Percentiles rank a stretch among this genome's conserved stretches.
phyloP scores from a whole-genome alignment of 2,113 vertebrate species.

The Phoxinus phoxinus region DNA sequence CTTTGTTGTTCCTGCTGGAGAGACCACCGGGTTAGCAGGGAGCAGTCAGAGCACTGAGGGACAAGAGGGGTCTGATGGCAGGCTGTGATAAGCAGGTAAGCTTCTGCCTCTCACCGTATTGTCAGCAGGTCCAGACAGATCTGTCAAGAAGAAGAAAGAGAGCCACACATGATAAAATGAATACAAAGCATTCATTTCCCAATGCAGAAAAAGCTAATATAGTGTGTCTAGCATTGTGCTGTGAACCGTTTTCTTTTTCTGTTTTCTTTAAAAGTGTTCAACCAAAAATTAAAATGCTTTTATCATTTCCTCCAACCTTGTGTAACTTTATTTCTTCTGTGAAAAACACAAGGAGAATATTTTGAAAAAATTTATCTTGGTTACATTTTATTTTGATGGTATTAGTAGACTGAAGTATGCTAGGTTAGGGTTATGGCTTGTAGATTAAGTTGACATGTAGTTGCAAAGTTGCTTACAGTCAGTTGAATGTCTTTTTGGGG shows the following conservation, averaged over 20 bases:
- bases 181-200: neutral
- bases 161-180: neutral
- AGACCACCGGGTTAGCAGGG: slow-evolving; percentile 51
- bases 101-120: slow-evolving; percentile 6
- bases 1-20: slow-evolving; percentile 39
- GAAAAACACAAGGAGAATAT: neutral
- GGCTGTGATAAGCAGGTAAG: slow-evolving; percentile 45
- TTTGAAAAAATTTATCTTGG: neutral
- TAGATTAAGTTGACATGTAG: too few relatives aligned
- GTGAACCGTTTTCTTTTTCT: neutral
- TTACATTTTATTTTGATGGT: too few relatives aligned
- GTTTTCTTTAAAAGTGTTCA: neutral
- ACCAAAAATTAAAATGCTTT: neutral
- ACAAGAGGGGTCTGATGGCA: slow-evolving; percentile 52
- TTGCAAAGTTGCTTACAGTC: too few relatives aligned
- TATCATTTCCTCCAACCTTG: neutral
- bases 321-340: neutral
- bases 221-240: neutral
- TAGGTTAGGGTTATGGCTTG: too few relatives aligned
- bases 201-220: neutral
- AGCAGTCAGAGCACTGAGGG: slow-evolving; percentile 27
- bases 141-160: slow-evolving; percentile 1
- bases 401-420: too few relatives aligned
- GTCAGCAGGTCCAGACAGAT: slow-evolving; percentile 50
- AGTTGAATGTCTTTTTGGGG: too few relatives aligned